These are phyloP conservation scores for Mamestra brassicae DNA, from an alignment of 2,888 invertebrate species.

Conservation along the genomic window DNA sequence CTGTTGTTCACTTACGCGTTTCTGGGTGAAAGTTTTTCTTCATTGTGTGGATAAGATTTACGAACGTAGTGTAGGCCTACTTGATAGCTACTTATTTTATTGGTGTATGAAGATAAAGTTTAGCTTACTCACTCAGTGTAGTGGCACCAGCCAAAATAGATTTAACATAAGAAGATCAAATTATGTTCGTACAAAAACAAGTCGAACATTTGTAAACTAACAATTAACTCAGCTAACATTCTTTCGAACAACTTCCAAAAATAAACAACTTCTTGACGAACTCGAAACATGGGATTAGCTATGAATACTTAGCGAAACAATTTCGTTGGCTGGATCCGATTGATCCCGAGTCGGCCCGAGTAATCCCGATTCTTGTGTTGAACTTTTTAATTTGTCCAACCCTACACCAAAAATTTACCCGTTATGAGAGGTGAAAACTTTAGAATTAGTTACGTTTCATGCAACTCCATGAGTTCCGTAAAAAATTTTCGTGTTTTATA, in stretches of 20 bases:
- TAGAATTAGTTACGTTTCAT: slow-evolving; percentile 65
- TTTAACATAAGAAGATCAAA: too few species aligned
- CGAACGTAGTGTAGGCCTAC: not conserved
- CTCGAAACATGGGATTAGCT: slow-evolving; percentile 37
- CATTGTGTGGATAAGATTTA: not conserved
- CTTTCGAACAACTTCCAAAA: slow-evolving; percentile 35
- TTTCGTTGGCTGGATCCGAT: slow-evolving; percentile 54
- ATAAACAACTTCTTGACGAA: slow-evolving; percentile 39
- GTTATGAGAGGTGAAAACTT: slow-evolving; percentile 69
- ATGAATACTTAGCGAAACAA: slow-evolving; percentile 55
- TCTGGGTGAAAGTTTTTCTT: not conserved
- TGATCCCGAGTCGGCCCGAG: slow-evolving; percentile 52
- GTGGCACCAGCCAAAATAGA: too few species aligned
- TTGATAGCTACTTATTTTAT: not conserved
- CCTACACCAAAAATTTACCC: slow-evolving; percentile 39
- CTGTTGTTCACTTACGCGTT: not conserved
- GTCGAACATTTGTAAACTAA: slow-evolving; percentile 30
- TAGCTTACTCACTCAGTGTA: too few species aligned
- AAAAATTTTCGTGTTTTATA: slow-evolving; percentile 41
- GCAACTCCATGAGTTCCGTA: slow-evolving; percentile 18
- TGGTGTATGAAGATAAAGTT: not conserved
- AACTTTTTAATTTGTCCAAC: slow-evolving; percentile 62
- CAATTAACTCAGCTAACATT: slow-evolving; percentile 37
- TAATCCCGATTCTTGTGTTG: slow-evolving; percentile 42
- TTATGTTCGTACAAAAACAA: slow-evolving; percentile 4